Conservation (phyloP, 2,113 vertebrate genomes). For the Abramis brama region DNA sequence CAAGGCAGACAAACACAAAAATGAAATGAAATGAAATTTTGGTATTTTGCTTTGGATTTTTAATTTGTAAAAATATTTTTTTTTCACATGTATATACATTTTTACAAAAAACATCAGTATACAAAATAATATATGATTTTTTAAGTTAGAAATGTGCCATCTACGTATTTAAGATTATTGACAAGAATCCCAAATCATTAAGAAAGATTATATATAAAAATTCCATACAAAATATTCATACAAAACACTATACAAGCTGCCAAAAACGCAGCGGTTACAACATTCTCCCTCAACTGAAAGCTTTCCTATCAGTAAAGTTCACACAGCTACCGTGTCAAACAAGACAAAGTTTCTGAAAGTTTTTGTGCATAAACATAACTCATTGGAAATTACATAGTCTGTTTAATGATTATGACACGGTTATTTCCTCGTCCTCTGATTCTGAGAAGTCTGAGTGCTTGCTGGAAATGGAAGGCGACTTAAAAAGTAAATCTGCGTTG, state of each 20-base stretch:
- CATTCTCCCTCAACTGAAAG: not conserved
- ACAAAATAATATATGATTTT: constrained; percentile 64
- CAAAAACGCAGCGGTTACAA: constrained; percentile 59
- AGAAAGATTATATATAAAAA: constrained; percentile 54
- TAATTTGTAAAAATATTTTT: constrained; percentile 66
- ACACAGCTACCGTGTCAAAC: constrained; percentile 33
- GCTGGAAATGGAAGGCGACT: constrained; percentile 80
- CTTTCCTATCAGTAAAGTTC: not conserved
- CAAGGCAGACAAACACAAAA: not conserved
- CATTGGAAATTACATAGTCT: not conserved
- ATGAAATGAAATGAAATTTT: not conserved
- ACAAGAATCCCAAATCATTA: constrained; percentile 44
- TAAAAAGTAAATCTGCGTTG: constrained; percentile 72
- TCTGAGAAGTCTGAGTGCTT: constrained; percentile 91
- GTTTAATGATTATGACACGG: constrained; percentile 80
- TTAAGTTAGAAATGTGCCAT: constrained; percentile 67
- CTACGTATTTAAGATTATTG: constrained; percentile 62
- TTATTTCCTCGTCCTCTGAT: constrained; percentile 91
- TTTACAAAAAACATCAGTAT: constrained; percentile 50
- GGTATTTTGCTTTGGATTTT: constrained; percentile 38
- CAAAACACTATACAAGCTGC: constrained; percentile 60
- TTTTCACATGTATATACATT: constrained; percentile 54
- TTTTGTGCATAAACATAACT: not conserved
- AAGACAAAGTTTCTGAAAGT: constrained; percentile 30
- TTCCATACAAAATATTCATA: constrained; percentile 58